Percentiles rank a stretch among this genome's conserved stretches.
Conservation (phyloP, 2,113 vertebrate species). For the Clinocottus analis region DNA sequence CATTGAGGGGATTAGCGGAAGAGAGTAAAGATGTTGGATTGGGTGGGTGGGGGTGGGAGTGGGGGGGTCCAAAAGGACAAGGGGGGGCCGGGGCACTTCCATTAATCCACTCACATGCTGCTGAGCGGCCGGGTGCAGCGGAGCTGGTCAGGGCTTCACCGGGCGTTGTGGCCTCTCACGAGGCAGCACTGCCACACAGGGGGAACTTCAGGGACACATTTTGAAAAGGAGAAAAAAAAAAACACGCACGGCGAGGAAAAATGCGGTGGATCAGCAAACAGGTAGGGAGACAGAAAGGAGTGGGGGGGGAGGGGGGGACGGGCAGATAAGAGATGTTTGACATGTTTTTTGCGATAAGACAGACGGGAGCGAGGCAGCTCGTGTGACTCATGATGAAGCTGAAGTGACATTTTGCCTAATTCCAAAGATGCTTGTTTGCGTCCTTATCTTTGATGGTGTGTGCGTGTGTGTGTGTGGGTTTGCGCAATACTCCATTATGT, state of each 20-base stretch:
- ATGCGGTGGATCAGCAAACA: constrained; percentile 71
- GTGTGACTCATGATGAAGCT: constrained; percentile 60
- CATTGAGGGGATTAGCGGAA: background rate
- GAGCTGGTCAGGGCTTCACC: constrained; percentile 20
- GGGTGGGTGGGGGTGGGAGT: no score
- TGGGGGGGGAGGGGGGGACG: background rate
- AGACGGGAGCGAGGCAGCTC: constrained; percentile 55
- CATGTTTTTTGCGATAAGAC: constrained; percentile 63
- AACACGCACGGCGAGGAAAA: constrained; percentile 54
- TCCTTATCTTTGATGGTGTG: constrained; percentile 67
- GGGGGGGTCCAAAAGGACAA: no score
- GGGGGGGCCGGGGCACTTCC: constrained; percentile 2
- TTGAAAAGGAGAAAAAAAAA: no score
- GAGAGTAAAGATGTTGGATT: constrained; percentile 18
- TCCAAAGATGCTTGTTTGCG: constrained; percentile 64
- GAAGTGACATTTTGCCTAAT: constrained; percentile 68
- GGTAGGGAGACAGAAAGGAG: constrained; percentile 48
- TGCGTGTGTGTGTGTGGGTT: constrained; percentile 43
- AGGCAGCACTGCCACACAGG: constrained; percentile 11
- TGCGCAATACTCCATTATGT: constrained; percentile 40
- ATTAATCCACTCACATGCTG: constrained; percentile 61
- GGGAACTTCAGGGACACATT: constrained; percentile 37
- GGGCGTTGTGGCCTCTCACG: background rate
- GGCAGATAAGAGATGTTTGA: constrained; percentile 63
- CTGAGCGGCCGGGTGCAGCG: constrained; percentile 18